Conservation (phyloP, 2,888 invertebrate species). For the Eupithecia inturbata region DNA sequence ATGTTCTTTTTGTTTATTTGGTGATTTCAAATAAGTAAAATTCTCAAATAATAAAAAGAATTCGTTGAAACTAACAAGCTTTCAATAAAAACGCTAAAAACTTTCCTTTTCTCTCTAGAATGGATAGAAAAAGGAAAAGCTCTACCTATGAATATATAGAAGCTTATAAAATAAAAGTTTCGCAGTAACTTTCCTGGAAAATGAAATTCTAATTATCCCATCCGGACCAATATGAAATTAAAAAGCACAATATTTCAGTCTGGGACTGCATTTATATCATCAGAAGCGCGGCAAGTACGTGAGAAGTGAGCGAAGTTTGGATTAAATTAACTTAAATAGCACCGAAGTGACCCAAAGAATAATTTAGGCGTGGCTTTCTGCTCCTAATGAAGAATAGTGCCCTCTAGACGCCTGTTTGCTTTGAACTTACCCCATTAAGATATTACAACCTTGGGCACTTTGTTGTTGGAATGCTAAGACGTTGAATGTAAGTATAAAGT, state of each 20-base stretch:
- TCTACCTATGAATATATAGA: background rate
- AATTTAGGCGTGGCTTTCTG: constrained; percentile 74
- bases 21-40: background rate
- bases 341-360: constrained; percentile 82
- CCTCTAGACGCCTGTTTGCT: constrained; percentile 75
- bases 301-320: constrained; percentile 70
- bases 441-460: constrained; percentile 73
- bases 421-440: constrained; percentile 80
- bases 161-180: background rate
- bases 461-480: constrained; percentile 49
- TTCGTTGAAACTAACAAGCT: too few species aligned
- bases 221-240: constrained; percentile 41
- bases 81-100: background rate
- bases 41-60: too few species aligned
- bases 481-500: constrained; percentile 24
- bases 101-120: background rate
- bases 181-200: background rate
- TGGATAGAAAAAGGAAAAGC: background rate
- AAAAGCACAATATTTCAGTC: constrained; percentile 41
- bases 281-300: constrained; percentile 61
- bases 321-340: constrained; percentile 81
- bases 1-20: background rate
- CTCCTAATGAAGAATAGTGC: constrained; percentile 79
- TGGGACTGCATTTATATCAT: constrained; percentile 54
- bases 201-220: constrained; percentile 38